Base-by-base conservation (phyloP, 1,140 invertebrate species). In the Sinonovacula constricta region DNA sequence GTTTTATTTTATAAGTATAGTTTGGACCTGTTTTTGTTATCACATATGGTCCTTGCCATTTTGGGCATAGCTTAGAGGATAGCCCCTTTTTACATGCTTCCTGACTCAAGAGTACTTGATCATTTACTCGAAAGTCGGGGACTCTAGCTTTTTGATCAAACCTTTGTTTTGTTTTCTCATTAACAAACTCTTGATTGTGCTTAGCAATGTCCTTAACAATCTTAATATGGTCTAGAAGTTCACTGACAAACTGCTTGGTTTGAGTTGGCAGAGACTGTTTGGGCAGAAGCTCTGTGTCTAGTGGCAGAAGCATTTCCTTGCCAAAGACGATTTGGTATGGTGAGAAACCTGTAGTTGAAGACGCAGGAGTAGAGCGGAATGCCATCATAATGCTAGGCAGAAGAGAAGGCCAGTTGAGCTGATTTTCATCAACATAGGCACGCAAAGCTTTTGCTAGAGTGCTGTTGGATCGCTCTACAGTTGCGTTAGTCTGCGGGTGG, bases 361-460 rank as follows among this genome's bases (percentile, higher is more conserved):
- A 78, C 3, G 60, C 36, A 18, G 69, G 39, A 14, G 70, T 79
- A 31, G 65, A 51, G 0, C 82, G 5, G 15, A 49, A 72, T 31
- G 68, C 49, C 79, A 81, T 83, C 34, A 81, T 67, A n/a, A 83
- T 63, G 1, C 72, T 60, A 31, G 69, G 74, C 4, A 80, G 59
- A 56, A 75, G 63, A 3, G 65, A 15, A 1, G 51, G 65, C 82
- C 75, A 83, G 63, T 81, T 53, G 18, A 28, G 14, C 56, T 83
- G 81, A 14, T 78, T 22, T 28, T 81, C 45, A 24, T 80, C 39
- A 33, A 39, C 22, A 31, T 81, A 76, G 2, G 71, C 60, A 59
- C 76, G 39, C 1, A 81, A 33, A 26, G 57, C 57, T 60, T 78
- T 72, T 28, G 34, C 36, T 24, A 82, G 53, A 15, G 30, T 56